These are phyloP conservation scores for Rissa tridactyla DNA, from an alignment of 2,113 vertebrate genomes.

Conservation along the genomic window DNA sequence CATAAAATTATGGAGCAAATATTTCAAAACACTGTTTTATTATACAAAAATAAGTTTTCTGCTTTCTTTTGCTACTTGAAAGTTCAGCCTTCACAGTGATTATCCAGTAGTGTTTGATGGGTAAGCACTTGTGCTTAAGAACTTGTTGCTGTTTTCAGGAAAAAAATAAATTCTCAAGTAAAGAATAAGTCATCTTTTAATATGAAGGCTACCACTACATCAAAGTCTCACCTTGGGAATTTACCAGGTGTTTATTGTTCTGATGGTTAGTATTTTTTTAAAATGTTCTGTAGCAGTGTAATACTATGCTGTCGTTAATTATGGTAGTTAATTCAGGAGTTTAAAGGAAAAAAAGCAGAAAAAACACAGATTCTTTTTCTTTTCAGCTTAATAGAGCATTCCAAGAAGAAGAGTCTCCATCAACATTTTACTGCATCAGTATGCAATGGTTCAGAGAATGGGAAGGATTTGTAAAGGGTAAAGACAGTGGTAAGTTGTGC, in stretches of 20 bases:
- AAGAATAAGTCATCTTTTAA: neutral
- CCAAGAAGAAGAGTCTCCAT: slow-evolving; percentile 95
- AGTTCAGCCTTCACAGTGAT: neutral
- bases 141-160: neutral
- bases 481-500: slow-evolving; percentile 89
- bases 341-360: neutral
- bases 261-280: neutral
- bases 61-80: neutral
- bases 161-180: neutral
- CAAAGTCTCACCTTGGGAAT: neutral
- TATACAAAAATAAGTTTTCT: neutral
- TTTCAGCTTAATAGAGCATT: slow-evolving; percentile 95
- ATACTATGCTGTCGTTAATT: neutral
- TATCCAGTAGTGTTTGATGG: neutral
- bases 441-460: slow-evolving; percentile 99
- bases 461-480: slow-evolving; percentile 98
- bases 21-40: neutral
- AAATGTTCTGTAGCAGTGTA: neutral
- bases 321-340: neutral
- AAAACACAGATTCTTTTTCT: neutral
- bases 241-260: neutral
- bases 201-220: neutral
- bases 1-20: neutral
- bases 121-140: neutral
- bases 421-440: slow-evolving; percentile 97